Percentiles rank a stretch among this genome's conserved stretches.
Conservation (phyloP, 1,140 invertebrate species). For the Meloidogyne exigua region DNA sequence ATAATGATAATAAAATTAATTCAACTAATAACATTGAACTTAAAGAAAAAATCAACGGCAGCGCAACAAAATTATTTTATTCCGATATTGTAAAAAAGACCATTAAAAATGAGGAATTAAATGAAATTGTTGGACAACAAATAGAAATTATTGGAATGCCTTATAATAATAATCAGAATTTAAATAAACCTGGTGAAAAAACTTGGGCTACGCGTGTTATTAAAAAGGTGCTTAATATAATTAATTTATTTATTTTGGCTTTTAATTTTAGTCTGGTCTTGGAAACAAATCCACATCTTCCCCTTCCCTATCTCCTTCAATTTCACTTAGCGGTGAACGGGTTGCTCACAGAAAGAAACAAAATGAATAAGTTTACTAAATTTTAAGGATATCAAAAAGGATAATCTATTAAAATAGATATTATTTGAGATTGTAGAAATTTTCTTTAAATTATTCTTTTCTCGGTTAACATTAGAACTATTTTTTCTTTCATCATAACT, state of each 20-base stretch:
- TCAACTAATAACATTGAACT: neutral
- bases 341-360: neutral
- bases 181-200: neutral
- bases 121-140: neutral
- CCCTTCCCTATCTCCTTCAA: neutral
- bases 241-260: neutral
- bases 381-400: too few species aligned
- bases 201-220: neutral
- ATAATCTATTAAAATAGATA: too few species aligned
- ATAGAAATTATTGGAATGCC: neutral
- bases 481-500: too few species aligned
- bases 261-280: neutral
- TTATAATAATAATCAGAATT: neutral
- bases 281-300: neutral
- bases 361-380: too few species aligned
- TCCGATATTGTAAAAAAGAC: conserved; percentile 1
- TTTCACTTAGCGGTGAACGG: neutral
- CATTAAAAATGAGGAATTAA: neutral
- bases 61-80: neutral
- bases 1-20: neutral
- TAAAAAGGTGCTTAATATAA: neutral
- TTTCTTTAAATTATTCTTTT: too few species aligned
- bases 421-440: too few species aligned
- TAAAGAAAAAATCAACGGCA: neutral
- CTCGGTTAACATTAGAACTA: too few species aligned